Percentiles rank a stretch among this genome's conserved stretches.
phyloP scores from a whole-genome alignment of 1,140 invertebrate genomes.

The Polyergus mexicanus region DNA sequence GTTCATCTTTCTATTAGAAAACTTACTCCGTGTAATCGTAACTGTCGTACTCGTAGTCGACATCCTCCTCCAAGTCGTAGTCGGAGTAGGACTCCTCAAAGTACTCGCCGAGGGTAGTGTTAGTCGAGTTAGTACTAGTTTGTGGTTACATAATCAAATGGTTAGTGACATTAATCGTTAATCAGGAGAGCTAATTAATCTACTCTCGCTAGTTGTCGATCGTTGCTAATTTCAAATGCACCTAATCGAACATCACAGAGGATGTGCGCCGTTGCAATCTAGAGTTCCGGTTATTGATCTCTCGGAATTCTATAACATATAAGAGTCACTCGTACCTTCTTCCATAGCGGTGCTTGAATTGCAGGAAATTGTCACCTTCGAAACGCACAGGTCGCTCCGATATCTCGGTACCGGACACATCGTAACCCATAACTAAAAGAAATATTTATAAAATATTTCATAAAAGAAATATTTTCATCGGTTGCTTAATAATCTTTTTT shows the following conservation, averaged over 20 bases:
- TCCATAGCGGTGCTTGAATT: constrained; percentile 88
- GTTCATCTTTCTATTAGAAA: constrained; percentile 64
- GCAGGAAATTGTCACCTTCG: constrained; percentile 89
- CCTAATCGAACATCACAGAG: constrained; percentile 59
- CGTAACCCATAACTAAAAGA: constrained; percentile 83
- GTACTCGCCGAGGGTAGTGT: constrained; percentile 83
- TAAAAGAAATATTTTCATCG: constrained; percentile 64
- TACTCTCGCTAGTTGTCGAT: constrained; percentile 57
- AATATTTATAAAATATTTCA: no score
- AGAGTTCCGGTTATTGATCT: constrained; percentile 4
- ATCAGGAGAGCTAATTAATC: constrained; percentile 64
- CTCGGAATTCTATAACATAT: neutral
- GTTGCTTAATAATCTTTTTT: neutral
- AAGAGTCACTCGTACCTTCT: constrained; percentile 86
- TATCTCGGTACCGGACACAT: constrained; percentile 84
- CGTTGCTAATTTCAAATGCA: constrained; percentile 42
- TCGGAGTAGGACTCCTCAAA: constrained; percentile 84
- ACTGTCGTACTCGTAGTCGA: constrained; percentile 84
- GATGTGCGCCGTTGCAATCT: constrained; percentile 25
- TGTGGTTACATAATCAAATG: constrained; percentile 77
- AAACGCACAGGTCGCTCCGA: constrained; percentile 88
- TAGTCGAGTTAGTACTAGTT: constrained; percentile 84
- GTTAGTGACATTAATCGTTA: constrained; percentile 78
- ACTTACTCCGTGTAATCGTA: constrained; percentile 86
- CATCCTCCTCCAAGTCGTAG: constrained; percentile 85